These are phyloP conservation scores for Burhinus oedicnemus DNA, from an alignment of 2,113 vertebrate species.

Conservation along the genomic window DNA sequence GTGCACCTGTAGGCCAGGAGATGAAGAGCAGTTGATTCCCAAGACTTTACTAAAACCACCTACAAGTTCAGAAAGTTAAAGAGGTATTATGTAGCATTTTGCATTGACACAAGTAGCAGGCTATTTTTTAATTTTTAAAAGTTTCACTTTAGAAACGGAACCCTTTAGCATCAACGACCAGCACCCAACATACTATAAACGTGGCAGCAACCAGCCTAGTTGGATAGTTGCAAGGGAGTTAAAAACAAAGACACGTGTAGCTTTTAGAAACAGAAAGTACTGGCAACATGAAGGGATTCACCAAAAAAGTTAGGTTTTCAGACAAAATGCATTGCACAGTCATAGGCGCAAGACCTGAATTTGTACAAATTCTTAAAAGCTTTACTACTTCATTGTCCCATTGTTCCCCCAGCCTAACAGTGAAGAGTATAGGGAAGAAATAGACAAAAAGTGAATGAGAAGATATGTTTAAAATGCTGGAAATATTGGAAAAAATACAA, in stretches of 20 bases:
- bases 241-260: background rate
- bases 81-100: background rate
- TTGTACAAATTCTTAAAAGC: background rate
- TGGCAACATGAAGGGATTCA: background rate
- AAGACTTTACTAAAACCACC: background rate
- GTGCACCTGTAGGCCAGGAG: background rate
- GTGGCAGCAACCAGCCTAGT: background rate
- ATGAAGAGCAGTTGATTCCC: background rate
- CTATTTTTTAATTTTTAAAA: background rate
- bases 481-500: background rate
- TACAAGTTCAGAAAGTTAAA: background rate
- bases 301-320: background rate
- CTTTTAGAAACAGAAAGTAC: background rate
- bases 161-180: background rate
- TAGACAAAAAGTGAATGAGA: background rate
- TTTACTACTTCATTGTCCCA: background rate
- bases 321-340: background rate
- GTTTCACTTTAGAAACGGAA: background rate
- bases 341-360: background rate
- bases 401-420: background rate
- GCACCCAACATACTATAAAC: background rate
- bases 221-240: background rate
- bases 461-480: background rate
- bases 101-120: background rate
- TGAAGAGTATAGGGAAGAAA: background rate